A percentile compares a stretch with the other conserved stretches of the same genome.
phyloP scores from a whole-genome alignment of 2,888 invertebrate genomes.

The Lingula anatina region DNA sequence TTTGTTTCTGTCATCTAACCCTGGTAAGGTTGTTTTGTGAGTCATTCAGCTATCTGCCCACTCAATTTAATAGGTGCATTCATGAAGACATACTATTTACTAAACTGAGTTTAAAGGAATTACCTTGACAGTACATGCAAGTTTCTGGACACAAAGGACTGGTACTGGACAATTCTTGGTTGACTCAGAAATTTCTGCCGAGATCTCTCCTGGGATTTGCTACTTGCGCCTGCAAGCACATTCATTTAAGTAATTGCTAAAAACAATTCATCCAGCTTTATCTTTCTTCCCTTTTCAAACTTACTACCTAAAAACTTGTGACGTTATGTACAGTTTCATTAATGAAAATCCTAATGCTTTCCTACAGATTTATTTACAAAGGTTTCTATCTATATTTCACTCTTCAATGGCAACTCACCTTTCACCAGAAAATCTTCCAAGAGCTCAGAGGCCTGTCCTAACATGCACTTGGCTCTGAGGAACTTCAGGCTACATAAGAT shows the following conservation, averaged over 20 bases:
- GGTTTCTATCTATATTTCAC: no score
- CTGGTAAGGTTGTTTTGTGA: no score
- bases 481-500: constrained; percentile 37
- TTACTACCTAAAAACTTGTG: no score
- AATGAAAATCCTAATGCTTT: no score
- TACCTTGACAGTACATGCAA: constrained; percentile 41
- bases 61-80: no score
- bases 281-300: background rate
- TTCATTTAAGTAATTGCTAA: background rate
- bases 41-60: no score
- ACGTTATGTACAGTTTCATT: no score
- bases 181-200: constrained; percentile 18
- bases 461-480: constrained; percentile 35
- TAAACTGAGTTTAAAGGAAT: no score
- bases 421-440: constrained; percentile 37
- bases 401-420: no score
- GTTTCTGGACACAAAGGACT: constrained; percentile 41
- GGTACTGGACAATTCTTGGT: constrained; percentile 23
- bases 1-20: no score
- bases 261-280: constrained; percentile 14
- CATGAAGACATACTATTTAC: no score
- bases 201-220: constrained; percentile 21
- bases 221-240: constrained; percentile 12
- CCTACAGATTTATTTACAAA: no score
- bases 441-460: constrained; percentile 33